Percentiles rank a stretch among this genome's conserved stretches.
Evolutionary conservation across 2,888 invertebrate species (phyloP).

Genomic region (Mesopsocus fuscifrons): DNA sequence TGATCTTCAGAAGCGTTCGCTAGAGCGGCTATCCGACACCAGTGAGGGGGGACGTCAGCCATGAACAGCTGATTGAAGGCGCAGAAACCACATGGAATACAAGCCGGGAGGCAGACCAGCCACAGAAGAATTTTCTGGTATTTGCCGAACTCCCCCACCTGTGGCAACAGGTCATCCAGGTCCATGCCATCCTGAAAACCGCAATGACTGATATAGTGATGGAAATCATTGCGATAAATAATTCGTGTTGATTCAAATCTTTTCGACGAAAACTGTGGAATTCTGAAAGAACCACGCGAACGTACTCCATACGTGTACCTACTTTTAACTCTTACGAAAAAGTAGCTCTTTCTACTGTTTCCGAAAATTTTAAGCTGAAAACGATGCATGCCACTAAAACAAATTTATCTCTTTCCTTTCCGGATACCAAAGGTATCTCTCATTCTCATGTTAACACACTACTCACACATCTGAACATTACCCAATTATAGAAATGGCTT

Average conservation of each 20-base stretch:
- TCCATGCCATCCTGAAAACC: constrained; percentile 41
- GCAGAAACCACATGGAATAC: constrained; percentile 78
- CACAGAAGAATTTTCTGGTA: constrained; percentile 74
- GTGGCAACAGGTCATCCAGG: constrained; percentile 65
- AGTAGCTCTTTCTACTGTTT: no score
- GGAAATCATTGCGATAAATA: constrained; percentile 1
- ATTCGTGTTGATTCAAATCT: background rate
- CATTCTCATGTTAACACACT: no score
- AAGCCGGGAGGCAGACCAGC: constrained; percentile 74
- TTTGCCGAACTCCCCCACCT: constrained; percentile 74
- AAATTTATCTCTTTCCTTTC: no score
- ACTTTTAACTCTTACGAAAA: no score
- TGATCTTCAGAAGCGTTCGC: constrained; percentile 34
- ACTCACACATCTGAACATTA: no score
- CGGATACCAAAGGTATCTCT: no score
- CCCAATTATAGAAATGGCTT: no score
- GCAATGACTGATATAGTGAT: no score
- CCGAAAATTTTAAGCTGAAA: no score
- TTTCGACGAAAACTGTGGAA: background rate
- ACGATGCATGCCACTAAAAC: no score
- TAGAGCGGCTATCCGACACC: constrained; percentile 58
- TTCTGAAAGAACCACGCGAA: constrained; percentile 3
- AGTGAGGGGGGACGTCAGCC: constrained; percentile 70
- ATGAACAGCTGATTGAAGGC: constrained; percentile 88
- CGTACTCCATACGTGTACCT: no score